Conservation (phyloP, 2,113 vertebrate species). For the Semnopithecus entellus region DNA sequence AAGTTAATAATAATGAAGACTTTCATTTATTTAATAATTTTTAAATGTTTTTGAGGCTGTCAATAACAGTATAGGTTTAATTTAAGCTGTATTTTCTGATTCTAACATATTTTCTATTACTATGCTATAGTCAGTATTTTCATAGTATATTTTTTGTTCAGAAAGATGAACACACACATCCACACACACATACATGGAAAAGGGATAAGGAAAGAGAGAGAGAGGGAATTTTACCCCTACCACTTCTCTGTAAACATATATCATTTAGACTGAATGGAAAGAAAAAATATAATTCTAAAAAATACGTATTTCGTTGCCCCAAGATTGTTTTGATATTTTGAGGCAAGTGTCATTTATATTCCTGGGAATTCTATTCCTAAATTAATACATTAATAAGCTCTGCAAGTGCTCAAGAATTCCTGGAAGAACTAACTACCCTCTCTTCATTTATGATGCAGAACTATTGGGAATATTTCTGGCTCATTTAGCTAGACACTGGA, state of each 20-base stretch:
- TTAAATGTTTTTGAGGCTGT: not conserved
- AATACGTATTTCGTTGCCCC: not conserved
- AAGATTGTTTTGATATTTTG: not conserved
- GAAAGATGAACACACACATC: not conserved
- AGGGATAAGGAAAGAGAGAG: not conserved
- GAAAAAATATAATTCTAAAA: not conserved
- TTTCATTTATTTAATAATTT: constrained; percentile 52
- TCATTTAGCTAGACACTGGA: not conserved
- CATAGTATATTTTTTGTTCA: not conserved
- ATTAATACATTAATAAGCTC: not conserved
- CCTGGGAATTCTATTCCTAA: not conserved
- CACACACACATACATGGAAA: no score
- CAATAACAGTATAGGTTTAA: not conserved
- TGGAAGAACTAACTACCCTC: not conserved
- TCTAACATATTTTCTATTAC: not conserved
- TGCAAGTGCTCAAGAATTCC: not conserved
- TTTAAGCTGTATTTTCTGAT: constrained; percentile 25
- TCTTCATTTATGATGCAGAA: not conserved
- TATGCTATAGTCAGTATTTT: not conserved
- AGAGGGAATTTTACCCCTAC: not conserved
- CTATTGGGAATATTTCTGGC: not conserved
- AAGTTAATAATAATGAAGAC: constrained; percentile 55
- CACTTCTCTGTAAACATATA: not conserved
- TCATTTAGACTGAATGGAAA: not conserved
- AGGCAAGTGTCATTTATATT: not conserved